Conservation (phyloP, 2,797 vertebrate genomes). For the Coregonus ussuriensis region DNA sequence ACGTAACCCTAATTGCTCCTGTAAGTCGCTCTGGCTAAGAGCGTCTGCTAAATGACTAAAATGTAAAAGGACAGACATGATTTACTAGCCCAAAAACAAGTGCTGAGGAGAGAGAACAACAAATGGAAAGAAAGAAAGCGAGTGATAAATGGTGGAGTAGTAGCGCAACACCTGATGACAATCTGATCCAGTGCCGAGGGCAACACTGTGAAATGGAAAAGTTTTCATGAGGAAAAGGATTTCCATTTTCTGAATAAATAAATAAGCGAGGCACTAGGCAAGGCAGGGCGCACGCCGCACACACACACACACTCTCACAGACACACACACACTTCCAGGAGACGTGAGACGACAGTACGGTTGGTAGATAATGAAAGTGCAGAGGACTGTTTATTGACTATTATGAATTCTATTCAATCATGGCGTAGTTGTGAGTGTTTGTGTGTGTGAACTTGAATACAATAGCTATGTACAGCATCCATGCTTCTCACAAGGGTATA, state of each 20-base stretch:
- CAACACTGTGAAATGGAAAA: not conserved
- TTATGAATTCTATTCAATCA: not conserved
- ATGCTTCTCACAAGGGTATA: not conserved
- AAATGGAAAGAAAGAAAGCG: not conserved
- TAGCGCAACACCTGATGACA: too few species aligned
- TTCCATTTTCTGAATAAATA: not conserved
- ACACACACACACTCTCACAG: not conserved
- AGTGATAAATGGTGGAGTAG: not conserved
- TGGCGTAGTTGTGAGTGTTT: too few species aligned
- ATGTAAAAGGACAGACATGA: not conserved
- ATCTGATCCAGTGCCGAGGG: not conserved
- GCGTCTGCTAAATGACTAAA: too few species aligned
- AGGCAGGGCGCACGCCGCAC: not conserved
- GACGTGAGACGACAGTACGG: not conserved
- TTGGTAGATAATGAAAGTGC: too few species aligned
- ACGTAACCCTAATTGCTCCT: too few species aligned
- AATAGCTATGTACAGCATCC: not conserved
- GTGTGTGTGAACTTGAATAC: not conserved
- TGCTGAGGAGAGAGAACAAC: not conserved
- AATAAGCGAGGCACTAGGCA: not conserved
- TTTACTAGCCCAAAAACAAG: not conserved
- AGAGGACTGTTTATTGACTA: not conserved
- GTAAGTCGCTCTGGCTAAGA: too few species aligned
- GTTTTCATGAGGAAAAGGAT: not conserved
- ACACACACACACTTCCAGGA: not conserved